Percentiles rank a stretch among this genome's conserved stretches.
These are phyloP conservation scores for Sapayoa aenigma DNA, from an alignment of 2,113 vertebrate species.

Conservation along the genomic window DNA sequence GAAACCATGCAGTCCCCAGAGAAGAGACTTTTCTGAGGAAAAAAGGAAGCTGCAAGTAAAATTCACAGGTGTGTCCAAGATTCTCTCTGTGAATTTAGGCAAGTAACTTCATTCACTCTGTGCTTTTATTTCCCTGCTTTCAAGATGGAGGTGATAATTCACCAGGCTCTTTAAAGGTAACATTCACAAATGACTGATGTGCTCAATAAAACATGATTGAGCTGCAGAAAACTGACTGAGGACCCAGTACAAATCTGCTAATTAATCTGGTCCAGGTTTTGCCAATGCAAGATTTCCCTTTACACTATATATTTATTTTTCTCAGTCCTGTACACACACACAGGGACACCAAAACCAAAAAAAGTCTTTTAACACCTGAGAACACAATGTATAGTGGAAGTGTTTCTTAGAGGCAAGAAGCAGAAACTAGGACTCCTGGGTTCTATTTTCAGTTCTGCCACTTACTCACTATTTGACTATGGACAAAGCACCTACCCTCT, in stretches of 20 bases:
- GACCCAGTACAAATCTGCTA: neutral
- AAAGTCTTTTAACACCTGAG: neutral
- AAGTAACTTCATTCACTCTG: neutral
- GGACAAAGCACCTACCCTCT: slow-evolving; percentile 21
- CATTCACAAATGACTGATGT: neutral
- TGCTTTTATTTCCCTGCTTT: neutral
- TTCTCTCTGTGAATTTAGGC: neutral
- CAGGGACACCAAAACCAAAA: too few species aligned
- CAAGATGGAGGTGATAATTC: neutral
- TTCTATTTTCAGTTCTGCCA: slow-evolving; percentile 30
- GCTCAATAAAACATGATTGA: neutral
- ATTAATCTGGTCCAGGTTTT: neutral
- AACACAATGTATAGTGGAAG: neutral
- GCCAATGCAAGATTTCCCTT: neutral
- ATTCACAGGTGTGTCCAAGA: neutral
- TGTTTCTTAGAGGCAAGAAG: neutral
- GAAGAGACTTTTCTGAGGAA: neutral
- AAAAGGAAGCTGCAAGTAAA: neutral
- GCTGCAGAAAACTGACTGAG: neutral
- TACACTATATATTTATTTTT: neutral
- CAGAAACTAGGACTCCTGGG: neutral
- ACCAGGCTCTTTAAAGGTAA: neutral
- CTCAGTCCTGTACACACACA: neutral
- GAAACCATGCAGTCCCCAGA: neutral
- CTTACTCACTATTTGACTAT: slow-evolving; percentile 24